Evolutionary conservation across 1,140 invertebrate species (phyloP), one percentile per base, ranked within the genome.

Genomic region (Listronotus oregonensis): DNA sequence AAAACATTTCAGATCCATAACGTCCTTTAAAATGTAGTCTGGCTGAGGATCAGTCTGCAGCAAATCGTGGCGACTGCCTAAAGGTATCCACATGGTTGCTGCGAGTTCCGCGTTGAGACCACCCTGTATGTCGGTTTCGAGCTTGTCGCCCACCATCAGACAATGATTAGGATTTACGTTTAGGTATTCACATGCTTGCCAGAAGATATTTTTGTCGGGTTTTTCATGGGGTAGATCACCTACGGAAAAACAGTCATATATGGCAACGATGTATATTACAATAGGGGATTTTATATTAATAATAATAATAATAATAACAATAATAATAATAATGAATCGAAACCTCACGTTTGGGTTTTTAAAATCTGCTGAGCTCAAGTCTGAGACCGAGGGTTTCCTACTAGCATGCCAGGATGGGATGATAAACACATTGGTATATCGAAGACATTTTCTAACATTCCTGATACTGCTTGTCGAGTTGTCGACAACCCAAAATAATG

Each of bases 81-180:
- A 72, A 9, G 89, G 89, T 64, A 92, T 84, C 90, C 92, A 93
- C 11, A 94, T 87, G 0, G 90, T 93, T 9, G 86, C 87, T 6
- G 85, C 87, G 46, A 94, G 75, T 66, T 88, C 85, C 18, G 91
- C 90, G 78, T 89, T 79, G 68, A 87, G 87, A 31, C 90, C 91
- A 47, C 92, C 92, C 85, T 83, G 82, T 66, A 94, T 94, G 79
- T 94, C 92, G 9, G 91, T 93, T 77, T 93, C 90, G 63, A 94
- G 75, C 75, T 91, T 92, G 74, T 94, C 92, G 9, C 92, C 92
- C 70, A 94, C 87, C 90, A 95, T 94, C 66, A 92, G 85, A 79
- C 90, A 93, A 68, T 87, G 84, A 14, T 84, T 76, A 0, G 91
- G 86, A 68, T 85, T 81, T 8, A 94, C 88, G 61, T 85, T 82